A percentile compares a stretch with the other conserved stretches of the same genome.
phyloP scores from a whole-genome alignment of 2,113 vertebrate genomes.

The Phyllostomus discolor region DNA sequence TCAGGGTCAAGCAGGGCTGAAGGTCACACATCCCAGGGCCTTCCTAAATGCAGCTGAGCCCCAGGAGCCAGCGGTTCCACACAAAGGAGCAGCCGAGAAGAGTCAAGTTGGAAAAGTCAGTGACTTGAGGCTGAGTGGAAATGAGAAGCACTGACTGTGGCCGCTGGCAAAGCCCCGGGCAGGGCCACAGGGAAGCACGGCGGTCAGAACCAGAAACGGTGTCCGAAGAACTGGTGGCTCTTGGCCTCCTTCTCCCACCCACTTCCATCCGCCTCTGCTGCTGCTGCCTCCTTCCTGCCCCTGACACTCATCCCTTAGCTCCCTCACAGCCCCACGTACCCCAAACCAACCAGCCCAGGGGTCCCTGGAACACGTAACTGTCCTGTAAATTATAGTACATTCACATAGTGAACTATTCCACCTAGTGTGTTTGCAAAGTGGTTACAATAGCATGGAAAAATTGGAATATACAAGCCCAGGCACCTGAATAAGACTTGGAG shows the following conservation, averaged over 20 bases:
- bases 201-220: neutral
- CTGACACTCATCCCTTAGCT: neutral
- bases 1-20: slow-evolving; percentile 58
- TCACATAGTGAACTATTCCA: neutral
- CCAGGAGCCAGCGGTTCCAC: slow-evolving; percentile 56
- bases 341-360: neutral
- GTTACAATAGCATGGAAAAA: neutral
- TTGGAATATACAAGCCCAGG: neutral
- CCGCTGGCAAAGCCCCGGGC: neutral
- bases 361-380: neutral
- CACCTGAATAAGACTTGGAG: neutral
- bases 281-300: neutral
- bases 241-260: neutral
- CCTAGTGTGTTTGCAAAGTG: neutral
- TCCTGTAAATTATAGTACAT: neutral
- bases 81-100: slow-evolving; percentile 66
- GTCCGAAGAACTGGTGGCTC: neutral
- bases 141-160: neutral
- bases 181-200: accelerated
- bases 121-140: slow-evolving; percentile 45
- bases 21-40: slow-evolving; percentile 47
- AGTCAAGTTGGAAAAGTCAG: slow-evolving; percentile 77
- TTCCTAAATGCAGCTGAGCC: slow-evolving; percentile 47
- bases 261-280: neutral
- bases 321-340: neutral